phyloP scores from a whole-genome alignment of 2,888 invertebrate genomes.

The Oithona nana region DNA sequence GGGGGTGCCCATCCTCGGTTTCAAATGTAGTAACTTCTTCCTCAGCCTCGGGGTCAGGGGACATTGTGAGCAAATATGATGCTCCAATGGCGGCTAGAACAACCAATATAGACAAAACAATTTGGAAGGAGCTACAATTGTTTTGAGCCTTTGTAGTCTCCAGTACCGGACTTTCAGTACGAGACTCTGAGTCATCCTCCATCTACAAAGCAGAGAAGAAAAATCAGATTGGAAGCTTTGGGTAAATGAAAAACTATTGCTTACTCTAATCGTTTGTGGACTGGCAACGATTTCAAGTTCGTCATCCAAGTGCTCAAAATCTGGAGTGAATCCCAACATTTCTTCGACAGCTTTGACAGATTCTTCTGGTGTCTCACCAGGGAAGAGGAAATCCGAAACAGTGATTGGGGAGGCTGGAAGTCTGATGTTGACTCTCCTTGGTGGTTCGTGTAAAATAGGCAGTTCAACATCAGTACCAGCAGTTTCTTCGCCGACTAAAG shows the following conservation, averaged over 20 bases:
- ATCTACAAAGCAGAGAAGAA: not conserved
- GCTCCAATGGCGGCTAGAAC: not conserved
- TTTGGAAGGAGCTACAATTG: not conserved
- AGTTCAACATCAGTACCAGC: not conserved
- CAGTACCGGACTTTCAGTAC: not conserved
- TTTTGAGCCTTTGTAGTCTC: not conserved
- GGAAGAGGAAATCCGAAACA: not conserved
- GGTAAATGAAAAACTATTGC: not conserved
- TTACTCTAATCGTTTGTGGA: not conserved
- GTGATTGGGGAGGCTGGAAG: not conserved
- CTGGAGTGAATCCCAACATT: constrained; percentile 3
- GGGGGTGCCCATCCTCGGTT: too few species aligned
- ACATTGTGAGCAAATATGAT: not conserved
- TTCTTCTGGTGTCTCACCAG: constrained; percentile 1
- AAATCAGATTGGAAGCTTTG: not conserved
- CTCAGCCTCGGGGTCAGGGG: too few species aligned
- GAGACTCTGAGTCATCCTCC: not conserved
- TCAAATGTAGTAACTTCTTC: too few species aligned
- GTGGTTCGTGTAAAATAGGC: constrained; percentile 2
- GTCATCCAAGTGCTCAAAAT: constrained; percentile 5
- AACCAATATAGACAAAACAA: not conserved
- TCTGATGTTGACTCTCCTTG: not conserved
- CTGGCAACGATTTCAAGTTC: constrained; percentile 6
- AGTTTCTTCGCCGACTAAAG: not conserved
- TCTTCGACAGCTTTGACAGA: constrained; percentile 1